A percentile compares a stretch with the other conserved stretches of the same genome.
Evolutionary conservation across 2,113 vertebrate genomes (phyloP).

Genomic region (Dromaius novaehollandiae): DNA sequence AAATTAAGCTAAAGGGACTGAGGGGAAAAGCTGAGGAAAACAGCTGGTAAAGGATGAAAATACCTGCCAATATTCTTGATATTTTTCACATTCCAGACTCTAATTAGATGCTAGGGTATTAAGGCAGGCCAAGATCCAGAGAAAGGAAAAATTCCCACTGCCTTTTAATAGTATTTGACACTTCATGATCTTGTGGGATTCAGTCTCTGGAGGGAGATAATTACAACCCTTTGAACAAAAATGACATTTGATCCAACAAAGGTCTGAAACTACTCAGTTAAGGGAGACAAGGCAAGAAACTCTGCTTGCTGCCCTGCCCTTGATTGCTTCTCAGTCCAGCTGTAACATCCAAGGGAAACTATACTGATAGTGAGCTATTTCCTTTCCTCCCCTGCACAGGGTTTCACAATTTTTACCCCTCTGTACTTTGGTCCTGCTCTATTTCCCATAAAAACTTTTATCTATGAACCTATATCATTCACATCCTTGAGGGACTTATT

Average conservation of each 20-base stretch:
- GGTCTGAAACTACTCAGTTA: not conserved
- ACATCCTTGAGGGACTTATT: not conserved
- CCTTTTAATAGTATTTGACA: not conserved
- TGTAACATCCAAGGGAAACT: not conserved
- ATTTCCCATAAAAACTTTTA: not conserved
- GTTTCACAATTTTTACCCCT: not conserved
- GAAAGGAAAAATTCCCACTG: not conserved
- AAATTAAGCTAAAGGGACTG: not conserved
- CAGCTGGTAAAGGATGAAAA: not conserved
- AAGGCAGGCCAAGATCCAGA: not conserved
- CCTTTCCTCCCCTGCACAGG: not conserved
- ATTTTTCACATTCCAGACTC: not conserved
- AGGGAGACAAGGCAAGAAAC: not conserved
- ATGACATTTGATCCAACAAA: not conserved
- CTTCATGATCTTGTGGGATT: not conserved
- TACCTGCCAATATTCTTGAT: not conserved
- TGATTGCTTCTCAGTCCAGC: not conserved
- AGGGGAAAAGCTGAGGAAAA: not conserved
- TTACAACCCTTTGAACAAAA: not conserved
- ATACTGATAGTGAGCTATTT: not conserved
- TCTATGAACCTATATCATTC: not conserved
- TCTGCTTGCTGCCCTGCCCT: not conserved
- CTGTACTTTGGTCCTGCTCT: not conserved
- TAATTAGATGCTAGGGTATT: not conserved
- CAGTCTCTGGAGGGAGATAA: not conserved